phyloP scores from a whole-genome alignment of 2,797 vertebrate species.

The Sebastes hopkinsi region DNA sequence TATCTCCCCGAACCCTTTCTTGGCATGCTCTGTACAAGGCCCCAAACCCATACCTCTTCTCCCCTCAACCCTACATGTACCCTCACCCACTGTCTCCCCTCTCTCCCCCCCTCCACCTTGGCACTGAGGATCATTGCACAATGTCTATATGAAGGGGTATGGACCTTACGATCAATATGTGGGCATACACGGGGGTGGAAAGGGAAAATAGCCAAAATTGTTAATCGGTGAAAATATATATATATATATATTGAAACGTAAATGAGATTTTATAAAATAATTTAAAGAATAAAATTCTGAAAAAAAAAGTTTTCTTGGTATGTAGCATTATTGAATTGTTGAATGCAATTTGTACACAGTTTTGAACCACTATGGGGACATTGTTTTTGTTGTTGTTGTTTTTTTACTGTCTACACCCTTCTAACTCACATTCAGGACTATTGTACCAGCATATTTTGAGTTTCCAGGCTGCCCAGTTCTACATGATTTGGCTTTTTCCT shows the following conservation, averaged over 20 bases:
- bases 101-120: constrained; percentile 34
- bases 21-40: constrained; percentile 75
- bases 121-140: constrained; percentile 75
- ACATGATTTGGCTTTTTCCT: neutral
- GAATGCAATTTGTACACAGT: neutral
- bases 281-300: constrained; percentile 85
- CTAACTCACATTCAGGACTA: neutral
- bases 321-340: neutral
- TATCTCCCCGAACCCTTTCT: constrained; percentile 31
- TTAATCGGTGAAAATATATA: constrained; percentile 72
- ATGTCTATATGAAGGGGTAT: constrained; percentile 68
- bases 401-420: neutral
- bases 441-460: neutral
- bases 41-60: constrained; percentile 47
- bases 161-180: constrained; percentile 62
- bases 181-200: constrained; percentile 61
- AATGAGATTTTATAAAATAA: constrained; percentile 86
- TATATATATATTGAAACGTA: constrained; percentile 63
- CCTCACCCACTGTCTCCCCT: constrained; percentile 11
- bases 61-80: constrained; percentile 10
- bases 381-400: neutral
- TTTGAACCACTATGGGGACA: neutral
- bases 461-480: neutral
- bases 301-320: constrained; percentile 27
- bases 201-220: constrained; percentile 79